phyloP scores from a whole-genome alignment of 2,797 vertebrate genomes.

The Calcarius lapponicus region DNA sequence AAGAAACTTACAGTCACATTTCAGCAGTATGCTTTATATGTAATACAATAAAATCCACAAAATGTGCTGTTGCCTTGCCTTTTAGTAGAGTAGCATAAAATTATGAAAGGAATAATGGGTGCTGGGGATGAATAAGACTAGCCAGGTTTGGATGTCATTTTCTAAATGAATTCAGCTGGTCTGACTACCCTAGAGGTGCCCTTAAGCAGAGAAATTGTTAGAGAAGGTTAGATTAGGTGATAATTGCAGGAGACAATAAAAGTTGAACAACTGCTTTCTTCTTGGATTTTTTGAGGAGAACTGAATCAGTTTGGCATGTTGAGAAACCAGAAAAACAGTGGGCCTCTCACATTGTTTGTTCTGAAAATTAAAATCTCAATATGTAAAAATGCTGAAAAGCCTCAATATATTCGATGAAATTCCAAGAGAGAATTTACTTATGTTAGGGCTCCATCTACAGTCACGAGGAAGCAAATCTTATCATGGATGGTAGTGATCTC shows the following conservation, averaged over 20 bases:
- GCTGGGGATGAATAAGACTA: not conserved
- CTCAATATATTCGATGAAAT: not conserved
- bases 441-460: conserved; percentile 79
- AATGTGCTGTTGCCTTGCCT: not conserved
- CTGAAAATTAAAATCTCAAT: conserved; percentile 34
- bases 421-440: conserved; percentile 45
- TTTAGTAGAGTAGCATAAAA: conserved; percentile 6
- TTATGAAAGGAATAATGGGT: conserved; percentile 25
- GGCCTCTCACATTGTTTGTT: conserved; percentile 35
- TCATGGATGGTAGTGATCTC: not conserved
- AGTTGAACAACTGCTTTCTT: not conserved
- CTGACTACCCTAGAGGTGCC: conserved; percentile 33
- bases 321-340: conserved; percentile 1
- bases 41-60: conserved; percentile 14
- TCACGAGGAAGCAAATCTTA: not conserved
- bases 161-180: conserved; percentile 18
- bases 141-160: not conserved
- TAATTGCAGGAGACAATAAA: conserved; percentile 19
- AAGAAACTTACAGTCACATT: not conserved
- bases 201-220: conserved; percentile 33
- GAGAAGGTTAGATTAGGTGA: conserved; percentile 19
- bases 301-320: not conserved
- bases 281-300: conserved; percentile 3
- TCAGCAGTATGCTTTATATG: not conserved
- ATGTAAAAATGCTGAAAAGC: conserved; percentile 6